phyloP scores from a whole-genome alignment of 2,888 invertebrate species.

The Scelioninae gen. 1 region DNA sequence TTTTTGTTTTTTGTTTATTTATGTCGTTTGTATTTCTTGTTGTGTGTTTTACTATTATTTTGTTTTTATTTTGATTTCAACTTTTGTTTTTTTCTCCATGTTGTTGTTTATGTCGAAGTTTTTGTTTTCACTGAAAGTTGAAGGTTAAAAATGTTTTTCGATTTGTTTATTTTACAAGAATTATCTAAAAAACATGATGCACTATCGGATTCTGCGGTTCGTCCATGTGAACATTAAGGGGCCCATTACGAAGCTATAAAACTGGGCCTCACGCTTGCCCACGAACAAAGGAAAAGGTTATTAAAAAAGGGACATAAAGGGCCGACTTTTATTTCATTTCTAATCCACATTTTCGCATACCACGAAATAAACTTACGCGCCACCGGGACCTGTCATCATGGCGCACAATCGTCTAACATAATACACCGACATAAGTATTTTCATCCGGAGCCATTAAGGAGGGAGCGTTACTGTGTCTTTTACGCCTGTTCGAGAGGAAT shows the following conservation, averaged over 20 bases:
- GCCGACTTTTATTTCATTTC: constrained; percentile 61
- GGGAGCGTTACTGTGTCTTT: constrained; percentile 30
- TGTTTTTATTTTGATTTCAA: no score
- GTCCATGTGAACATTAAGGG: constrained; percentile 73
- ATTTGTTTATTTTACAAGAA: constrained; percentile 31
- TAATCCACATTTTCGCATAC: constrained; percentile 67
- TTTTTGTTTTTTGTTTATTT: no score
- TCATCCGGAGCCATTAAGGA: constrained; percentile 47
- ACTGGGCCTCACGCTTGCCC: constrained; percentile 71
- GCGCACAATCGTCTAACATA: constrained; percentile 51
- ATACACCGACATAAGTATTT: constrained; percentile 55
- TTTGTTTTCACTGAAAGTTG: no score
- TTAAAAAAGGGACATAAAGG: constrained; percentile 62
- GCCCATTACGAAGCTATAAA: constrained; percentile 77
- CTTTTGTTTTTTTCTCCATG: background rate
- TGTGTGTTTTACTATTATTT: no score
- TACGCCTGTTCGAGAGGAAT: constrained; percentile 24
- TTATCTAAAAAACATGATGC: constrained; percentile 43
- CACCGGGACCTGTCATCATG: constrained; percentile 62
- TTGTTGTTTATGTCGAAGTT: background rate
- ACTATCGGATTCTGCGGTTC: constrained; percentile 69
- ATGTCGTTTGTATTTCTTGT: no score
- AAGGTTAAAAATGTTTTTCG: background rate
- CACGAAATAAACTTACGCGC: constrained; percentile 61
- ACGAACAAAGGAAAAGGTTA: constrained; percentile 69